Conservation (phyloP, 2,797 vertebrate genomes). For the Gymnopithys bicolor region DNA sequence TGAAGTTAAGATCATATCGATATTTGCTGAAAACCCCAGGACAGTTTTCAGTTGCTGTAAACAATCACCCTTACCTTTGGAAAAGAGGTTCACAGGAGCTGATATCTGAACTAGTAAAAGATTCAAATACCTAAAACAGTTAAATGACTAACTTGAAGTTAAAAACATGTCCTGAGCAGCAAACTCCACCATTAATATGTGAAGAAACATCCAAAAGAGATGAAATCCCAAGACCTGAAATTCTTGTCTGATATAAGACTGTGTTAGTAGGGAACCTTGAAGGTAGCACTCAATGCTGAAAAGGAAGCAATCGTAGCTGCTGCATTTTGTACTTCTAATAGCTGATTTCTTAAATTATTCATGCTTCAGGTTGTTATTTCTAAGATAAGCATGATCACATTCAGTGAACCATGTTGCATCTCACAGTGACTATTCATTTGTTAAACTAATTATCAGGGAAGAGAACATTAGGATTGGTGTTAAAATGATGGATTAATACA, state of each 20-base stretch:
- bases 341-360: not conserved
- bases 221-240: not conserved
- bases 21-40: not conserved
- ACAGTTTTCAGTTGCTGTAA: not conserved
- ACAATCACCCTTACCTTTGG: not conserved
- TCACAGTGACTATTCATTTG: conserved; percentile 2
- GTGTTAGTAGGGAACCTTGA: not conserved
- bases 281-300: not conserved
- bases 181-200: not conserved
- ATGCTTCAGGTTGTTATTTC: not conserved
- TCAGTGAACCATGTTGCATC: not conserved
- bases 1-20: not conserved
- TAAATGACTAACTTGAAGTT: not conserved
- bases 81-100: not conserved
- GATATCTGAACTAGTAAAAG: not conserved
- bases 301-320: not conserved
- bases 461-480: not conserved
- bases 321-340: not conserved
- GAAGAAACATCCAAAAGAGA: not conserved
- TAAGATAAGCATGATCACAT: not conserved
- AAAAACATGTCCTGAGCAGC: not conserved
- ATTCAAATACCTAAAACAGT: not conserved
- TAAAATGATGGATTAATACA: not conserved
- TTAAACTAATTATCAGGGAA: conserved; percentile 9
- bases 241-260: not conserved